Evolutionary conservation across 2,113 vertebrate genomes (phyloP).

Genomic region (Cinclus cinclus): DNA sequence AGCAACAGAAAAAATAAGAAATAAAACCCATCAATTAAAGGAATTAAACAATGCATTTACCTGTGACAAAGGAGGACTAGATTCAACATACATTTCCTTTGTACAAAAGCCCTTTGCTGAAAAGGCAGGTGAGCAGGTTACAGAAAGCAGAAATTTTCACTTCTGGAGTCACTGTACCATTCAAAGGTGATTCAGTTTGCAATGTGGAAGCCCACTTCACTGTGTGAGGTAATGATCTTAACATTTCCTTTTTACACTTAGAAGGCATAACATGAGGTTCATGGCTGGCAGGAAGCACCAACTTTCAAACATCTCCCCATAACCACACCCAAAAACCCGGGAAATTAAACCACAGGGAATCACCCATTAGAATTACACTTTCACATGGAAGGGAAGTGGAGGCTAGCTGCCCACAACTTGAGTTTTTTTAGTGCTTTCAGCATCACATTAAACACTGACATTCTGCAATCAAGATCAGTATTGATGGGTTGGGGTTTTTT

Average conservation of each 20-base stretch:
- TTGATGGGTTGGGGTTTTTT: rapidly evolving
- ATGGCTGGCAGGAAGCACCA: background rate
- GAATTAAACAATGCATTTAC: background rate
- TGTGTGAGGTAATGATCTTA: background rate
- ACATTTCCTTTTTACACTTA: background rate
- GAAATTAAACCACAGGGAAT: background rate
- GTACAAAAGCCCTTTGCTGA: background rate
- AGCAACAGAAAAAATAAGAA: background rate
- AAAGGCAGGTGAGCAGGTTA: background rate
- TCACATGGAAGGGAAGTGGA: background rate
- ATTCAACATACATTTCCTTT: background rate
- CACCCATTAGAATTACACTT: background rate
- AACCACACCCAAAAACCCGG: background rate
- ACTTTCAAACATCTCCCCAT: background rate
- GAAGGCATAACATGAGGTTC: background rate
- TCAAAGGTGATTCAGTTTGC: background rate
- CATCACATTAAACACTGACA: background rate
- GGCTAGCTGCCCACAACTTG: background rate
- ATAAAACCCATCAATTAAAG: background rate
- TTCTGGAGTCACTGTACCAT: background rate
- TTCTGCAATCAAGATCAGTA: background rate
- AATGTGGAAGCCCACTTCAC: background rate
- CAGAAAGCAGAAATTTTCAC: background rate
- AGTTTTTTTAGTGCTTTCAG: background rate
- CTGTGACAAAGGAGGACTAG: background rate